Conservation (phyloP, 2,797 vertebrate species). For the Denticeps clupeoides region DNA sequence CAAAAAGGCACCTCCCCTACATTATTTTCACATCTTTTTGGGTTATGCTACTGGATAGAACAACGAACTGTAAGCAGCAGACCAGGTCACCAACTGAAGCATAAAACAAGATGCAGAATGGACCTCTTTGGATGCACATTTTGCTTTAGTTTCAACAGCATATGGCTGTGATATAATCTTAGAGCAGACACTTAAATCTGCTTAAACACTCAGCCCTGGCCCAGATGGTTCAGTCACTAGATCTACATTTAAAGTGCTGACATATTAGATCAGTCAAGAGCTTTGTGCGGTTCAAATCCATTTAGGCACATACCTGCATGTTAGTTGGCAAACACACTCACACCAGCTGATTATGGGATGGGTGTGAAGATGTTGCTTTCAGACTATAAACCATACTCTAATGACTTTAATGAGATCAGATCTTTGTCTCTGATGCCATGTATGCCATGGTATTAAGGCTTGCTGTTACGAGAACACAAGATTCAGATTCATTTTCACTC, state of each 20-base stretch:
- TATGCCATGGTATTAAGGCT: no score
- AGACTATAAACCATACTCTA: no score
- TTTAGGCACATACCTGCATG: constrained; percentile 19
- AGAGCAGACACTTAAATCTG: constrained; percentile 37
- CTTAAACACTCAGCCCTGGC: constrained; percentile 24
- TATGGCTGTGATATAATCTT: constrained; percentile 41
- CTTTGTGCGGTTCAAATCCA: constrained; percentile 16
- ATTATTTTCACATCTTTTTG: no score
- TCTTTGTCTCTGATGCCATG: no score
- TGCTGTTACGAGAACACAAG: no score
- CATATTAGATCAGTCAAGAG: constrained; percentile 22
- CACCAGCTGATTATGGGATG: no score
- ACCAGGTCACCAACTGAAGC: not conserved
- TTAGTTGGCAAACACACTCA: not conserved
- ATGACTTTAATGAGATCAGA: no score
- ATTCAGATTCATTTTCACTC: no score
- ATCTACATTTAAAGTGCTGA: constrained; percentile 18
- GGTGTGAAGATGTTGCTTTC: no score
- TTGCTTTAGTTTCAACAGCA: constrained; percentile 15
- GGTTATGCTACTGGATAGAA: no score
- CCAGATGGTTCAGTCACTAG: constrained; percentile 18
- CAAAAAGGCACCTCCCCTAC: not conserved
- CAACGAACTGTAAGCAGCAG: no score
- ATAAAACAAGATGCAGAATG: not conserved
- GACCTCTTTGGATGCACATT: not conserved